Base-by-base conservation (phyloP, 2,888 invertebrate genomes). In the Anodontia alba region DNA sequence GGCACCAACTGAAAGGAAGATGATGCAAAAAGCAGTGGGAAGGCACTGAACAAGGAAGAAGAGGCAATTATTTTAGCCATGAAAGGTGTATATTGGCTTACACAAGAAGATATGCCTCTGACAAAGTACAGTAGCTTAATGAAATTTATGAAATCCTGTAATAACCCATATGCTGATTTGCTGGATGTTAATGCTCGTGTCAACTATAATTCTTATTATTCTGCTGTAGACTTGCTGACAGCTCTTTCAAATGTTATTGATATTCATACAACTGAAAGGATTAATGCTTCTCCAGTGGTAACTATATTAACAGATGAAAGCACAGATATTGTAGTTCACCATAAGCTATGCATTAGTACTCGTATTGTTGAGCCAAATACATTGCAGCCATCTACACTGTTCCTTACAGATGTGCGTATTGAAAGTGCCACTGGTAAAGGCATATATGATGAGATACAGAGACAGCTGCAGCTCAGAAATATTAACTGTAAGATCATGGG, bases 301-400 rank as follows among this genome's bases (percentile, higher is more conserved):
- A 84, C 80, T 1, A 38, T 84, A 5, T 29, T 84, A 26, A 76
- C 76, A 17, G 81, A 81, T 77, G 81, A 79, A 66, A 79, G 78
- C n/a, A 84, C 81, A 0, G 81, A 82, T 42, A 76, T 82, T 15
- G 62, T 42, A 15, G 78, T 80, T 0, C 77, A 84, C 51, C 81
- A 84, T 67, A 84, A 84, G 77, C 71, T 84, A 1, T 76, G 79
- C 54, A 70, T 82, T 0, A 76, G 36, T 38, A 71, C 73, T 0
- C 42, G 85, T 15, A 46, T 85, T 36, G 68, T 83, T 7, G 76
- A 80, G n/a, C 85, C 82, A 33, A 12, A 69, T 5, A 62, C 67
- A 20, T 29, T 81, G 43, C 12, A 36, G 26, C 83, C 83, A 26
- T 68, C 77, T 5, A 83, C 80, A n/a, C 23, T 74, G 0, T 83